Conservation (phyloP, 2,113 vertebrate species). For the Thalassoma bifasciatum region DNA sequence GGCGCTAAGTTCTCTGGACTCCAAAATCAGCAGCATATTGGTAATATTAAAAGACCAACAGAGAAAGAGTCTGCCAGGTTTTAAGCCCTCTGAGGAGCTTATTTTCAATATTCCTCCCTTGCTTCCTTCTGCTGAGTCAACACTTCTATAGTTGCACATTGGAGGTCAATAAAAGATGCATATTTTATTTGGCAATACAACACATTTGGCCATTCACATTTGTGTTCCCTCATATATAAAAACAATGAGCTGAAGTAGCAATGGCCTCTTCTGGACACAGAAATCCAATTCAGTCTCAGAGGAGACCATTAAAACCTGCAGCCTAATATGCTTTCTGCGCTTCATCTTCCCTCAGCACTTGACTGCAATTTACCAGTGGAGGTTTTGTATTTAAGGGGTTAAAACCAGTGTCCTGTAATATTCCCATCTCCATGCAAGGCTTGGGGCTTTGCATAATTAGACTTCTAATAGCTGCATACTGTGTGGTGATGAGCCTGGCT, state of each 20-base stretch:
- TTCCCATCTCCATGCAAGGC: conserved; percentile 31
- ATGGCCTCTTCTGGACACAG: conserved; percentile 19
- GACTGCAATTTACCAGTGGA: conserved; percentile 56
- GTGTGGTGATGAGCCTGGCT: conserved; percentile 7
- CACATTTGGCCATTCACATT: conserved; percentile 1
- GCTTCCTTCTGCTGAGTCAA: conserved; percentile 41
- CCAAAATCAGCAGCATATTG: conserved; percentile 20
- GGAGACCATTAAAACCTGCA: conserved; percentile 48
- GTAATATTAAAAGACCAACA: conserved; percentile 8
- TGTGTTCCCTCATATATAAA: conserved; percentile 43
- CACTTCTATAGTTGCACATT: conserved; percentile 5
- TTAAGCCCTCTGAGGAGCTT: conserved; percentile 6
- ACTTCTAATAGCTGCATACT: conserved; percentile 28
- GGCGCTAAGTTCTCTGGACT: conserved; percentile 24
- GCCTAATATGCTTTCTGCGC: conserved; percentile 24
- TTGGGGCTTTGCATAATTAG: conserved; percentile 53
- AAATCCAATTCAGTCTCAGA: conserved; percentile 57
- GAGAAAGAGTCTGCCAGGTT: conserved; percentile 16
- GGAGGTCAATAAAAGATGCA: conserved; percentile 46
- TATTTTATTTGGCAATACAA: conserved; percentile 41
- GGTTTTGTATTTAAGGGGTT: conserved; percentile 58
- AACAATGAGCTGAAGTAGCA: conserved; percentile 29
- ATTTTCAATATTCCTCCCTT: conserved; percentile 21
- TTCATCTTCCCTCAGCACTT: conserved; percentile 39
- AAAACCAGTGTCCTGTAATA: conserved; percentile 45